These are phyloP conservation scores for Vireo griseus DNA, from an alignment of 2,797 vertebrate genomes.

Conservation along the genomic window DNA sequence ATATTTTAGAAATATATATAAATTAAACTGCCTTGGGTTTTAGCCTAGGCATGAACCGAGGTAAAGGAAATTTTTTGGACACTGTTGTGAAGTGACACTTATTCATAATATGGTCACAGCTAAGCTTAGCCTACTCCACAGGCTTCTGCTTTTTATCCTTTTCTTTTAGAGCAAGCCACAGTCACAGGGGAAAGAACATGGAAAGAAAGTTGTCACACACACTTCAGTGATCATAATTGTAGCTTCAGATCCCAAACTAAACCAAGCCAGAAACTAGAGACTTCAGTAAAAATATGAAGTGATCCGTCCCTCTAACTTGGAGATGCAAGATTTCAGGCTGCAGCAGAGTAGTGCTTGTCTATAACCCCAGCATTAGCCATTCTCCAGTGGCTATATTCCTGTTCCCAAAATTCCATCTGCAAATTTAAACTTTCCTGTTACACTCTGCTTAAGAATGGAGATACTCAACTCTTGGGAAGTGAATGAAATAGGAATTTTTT, in stretches of 20 bases:
- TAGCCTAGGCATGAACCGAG: neutral
- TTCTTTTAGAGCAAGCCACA: neutral
- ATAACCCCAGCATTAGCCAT: neutral
- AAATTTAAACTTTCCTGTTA: neutral
- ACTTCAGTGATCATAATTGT: neutral
- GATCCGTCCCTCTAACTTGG: neutral
- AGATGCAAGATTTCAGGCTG: neutral
- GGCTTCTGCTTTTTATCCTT: neutral
- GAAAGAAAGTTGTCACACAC: neutral
- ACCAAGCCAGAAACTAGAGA: neutral
- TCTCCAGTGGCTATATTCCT: neutral
- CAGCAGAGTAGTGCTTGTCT: neutral
- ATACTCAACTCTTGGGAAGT: neutral
- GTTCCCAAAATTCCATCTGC: neutral
- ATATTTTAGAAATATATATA: neutral
- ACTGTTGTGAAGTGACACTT: neutral
- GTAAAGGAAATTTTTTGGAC: neutral
- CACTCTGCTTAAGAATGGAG: neutral
- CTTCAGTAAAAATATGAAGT: neutral
- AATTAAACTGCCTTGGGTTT: neutral
- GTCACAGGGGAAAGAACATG: neutral
- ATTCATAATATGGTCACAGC: rapidly evolving
- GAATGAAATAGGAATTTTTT: neutral
- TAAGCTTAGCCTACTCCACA: neutral
- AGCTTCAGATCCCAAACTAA: neutral